Evolutionary conservation across 2,888 invertebrate genomes (phyloP).

Genomic region (Morpho deidamia): DNA sequence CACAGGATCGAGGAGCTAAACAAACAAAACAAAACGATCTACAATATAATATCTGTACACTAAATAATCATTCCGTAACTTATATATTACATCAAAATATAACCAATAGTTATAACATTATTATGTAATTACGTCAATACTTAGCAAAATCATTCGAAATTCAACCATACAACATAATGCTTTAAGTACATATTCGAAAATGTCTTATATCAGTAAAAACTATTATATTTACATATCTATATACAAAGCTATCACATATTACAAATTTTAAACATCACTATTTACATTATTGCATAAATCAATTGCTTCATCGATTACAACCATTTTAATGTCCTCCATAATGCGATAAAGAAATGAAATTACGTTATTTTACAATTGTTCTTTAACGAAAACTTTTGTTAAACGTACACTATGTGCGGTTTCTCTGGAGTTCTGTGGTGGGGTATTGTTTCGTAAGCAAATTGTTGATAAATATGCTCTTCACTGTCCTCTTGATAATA

Average conservation of each 20-base stretch:
- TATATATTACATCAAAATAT: conserved; percentile 11
- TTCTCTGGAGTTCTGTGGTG: conserved; percentile 75
- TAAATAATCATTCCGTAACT: conserved; percentile 12
- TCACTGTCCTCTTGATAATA: conserved; percentile 71
- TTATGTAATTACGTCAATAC: conserved; percentile 5
- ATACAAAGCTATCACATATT: conserved; percentile 77
- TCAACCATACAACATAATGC: conserved; percentile 41
- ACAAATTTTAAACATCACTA: conserved; percentile 68
- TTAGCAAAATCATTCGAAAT: conserved; percentile 19
- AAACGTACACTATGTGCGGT: conserved; percentile 80
- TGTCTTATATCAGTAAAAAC: conserved; percentile 55
- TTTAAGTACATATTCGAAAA: conserved; percentile 70
- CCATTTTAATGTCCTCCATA: conserved; percentile 36
- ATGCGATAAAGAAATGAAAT: conserved; percentile 54
- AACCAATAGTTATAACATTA: conserved; percentile 1
- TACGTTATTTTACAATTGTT: conserved; percentile 58
- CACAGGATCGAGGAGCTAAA: conserved; percentile 24
- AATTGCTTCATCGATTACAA: conserved; percentile 46
- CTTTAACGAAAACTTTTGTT: conserved; percentile 68
- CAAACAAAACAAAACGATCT: conserved; percentile 20
- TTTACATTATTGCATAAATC: conserved; percentile 74
- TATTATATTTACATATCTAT: conserved; percentile 68
- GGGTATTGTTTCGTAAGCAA: conserved; percentile 73
- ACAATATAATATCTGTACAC: conserved; percentile 16
- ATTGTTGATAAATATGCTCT: conserved; percentile 74